A percentile compares a stretch with the other conserved stretches of the same genome.
Conservation (phyloP, 2,888 invertebrate genomes). For the Ectropis crepuscularia region DNA sequence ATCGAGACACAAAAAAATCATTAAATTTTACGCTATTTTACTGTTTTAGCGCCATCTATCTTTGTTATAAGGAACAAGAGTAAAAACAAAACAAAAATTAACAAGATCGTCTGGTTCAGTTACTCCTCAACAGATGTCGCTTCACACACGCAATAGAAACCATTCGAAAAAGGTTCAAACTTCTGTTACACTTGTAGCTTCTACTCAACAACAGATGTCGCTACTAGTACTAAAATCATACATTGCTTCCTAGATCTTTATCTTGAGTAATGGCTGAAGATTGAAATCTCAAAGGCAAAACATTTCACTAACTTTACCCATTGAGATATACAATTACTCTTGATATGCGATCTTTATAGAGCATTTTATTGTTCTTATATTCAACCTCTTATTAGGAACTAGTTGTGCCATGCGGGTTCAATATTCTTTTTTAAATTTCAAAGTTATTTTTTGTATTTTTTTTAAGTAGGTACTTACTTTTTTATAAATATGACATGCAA, state of each 20-base stretch:
- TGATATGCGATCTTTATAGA: slow-evolving; percentile 63
- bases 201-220: slow-evolving; percentile 50
- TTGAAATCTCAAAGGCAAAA: slow-evolving; percentile 45
- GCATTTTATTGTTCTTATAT: slow-evolving; percentile 47
- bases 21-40: too few species aligned
- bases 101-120: neutral
- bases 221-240: slow-evolving; percentile 27
- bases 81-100: too few species aligned
- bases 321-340: slow-evolving; percentile 60
- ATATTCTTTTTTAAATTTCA: neutral
- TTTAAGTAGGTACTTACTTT: too few species aligned
- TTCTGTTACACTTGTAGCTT: neutral
- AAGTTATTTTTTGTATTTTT: slow-evolving; percentile 1
- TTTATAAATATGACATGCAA: too few species aligned
- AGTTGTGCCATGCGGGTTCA: neutral
- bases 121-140: slow-evolving; percentile 2
- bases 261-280: slow-evolving; percentile 50
- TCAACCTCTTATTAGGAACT: slow-evolving; percentile 23
- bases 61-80: too few species aligned
- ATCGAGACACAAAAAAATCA: too few species aligned
- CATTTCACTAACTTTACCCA: slow-evolving; percentile 44
- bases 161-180: neutral
- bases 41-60: too few species aligned
- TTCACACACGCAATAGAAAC: neutral
- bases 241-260: slow-evolving; percentile 43